Conservation (phyloP, 2,888 invertebrate genomes). For the Leptinotarsa tumamoca region DNA sequence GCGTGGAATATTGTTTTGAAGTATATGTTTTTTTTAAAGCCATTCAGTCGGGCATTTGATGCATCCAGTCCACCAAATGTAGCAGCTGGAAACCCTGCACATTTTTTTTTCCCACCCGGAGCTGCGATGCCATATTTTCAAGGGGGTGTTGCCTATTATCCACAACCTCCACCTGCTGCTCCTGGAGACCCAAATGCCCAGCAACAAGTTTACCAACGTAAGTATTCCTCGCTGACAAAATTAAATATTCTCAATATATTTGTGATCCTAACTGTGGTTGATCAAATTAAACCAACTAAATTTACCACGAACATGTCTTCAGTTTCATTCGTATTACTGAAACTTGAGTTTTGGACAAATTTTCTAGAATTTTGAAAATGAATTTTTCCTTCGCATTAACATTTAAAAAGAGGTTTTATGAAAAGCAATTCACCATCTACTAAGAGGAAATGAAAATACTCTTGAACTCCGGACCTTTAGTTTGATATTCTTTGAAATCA, state of each 20-base stretch:
- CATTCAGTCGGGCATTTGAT: conserved; percentile 69
- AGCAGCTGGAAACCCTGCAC: conserved; percentile 63
- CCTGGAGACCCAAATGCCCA: conserved; percentile 61
- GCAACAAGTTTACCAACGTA: conserved; percentile 64
- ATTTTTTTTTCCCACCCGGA: conserved; percentile 65
- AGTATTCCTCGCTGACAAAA: conserved; percentile 33
- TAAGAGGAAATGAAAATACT: too few relatives aligned
- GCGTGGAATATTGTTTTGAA: too few relatives aligned
- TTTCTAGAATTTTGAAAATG: too few relatives aligned
- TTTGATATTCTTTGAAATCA: too few relatives aligned
- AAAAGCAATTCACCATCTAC: too few relatives aligned
- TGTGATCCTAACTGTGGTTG: not conserved
- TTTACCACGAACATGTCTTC: not conserved
- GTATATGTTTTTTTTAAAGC: conserved; percentile 49
- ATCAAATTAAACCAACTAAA: too few relatives aligned
- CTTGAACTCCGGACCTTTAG: too few relatives aligned
- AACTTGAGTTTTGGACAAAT: not conserved
- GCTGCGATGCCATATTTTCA: conserved; percentile 64
- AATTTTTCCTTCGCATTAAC: too few relatives aligned
- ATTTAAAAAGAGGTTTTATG: too few relatives aligned
- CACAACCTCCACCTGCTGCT: conserved; percentile 54
- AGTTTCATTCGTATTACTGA: not conserved
- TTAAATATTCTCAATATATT: not conserved
- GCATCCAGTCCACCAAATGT: conserved; percentile 70
- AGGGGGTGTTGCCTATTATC: conserved; percentile 63